A percentile compares a stretch with the other conserved stretches of the same genome.
These are phyloP conservation scores for Amazona guildingii DNA, from an alignment of 2,113 vertebrate genomes.

Conservation along the genomic window DNA sequence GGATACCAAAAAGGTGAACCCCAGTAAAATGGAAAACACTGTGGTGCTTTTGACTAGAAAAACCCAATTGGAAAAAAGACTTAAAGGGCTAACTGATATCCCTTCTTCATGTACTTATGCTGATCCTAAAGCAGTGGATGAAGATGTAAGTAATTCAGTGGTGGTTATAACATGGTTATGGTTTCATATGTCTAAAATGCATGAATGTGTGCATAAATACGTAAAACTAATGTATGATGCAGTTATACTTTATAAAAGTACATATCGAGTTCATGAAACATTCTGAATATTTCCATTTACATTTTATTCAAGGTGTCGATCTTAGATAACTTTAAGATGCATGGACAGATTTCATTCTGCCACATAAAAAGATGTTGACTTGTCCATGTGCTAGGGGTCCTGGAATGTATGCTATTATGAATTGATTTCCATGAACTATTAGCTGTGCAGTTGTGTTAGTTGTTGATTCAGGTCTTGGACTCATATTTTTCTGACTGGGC, in stretches of 20 bases:
- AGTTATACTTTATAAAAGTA: neutral
- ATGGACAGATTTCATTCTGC: neutral
- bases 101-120: neutral
- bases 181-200: neutral
- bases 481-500: neutral
- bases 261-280: neutral
- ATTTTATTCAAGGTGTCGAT: neutral
- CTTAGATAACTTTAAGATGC: neutral
- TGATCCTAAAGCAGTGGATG: constrained; percentile 31
- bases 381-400: neutral
- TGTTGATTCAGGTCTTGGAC: neutral
- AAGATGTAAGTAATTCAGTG: constrained; percentile 34
- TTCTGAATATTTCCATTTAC: neutral
- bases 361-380: neutral
- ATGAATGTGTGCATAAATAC: neutral
- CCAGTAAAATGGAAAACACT: neutral
- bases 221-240: neutral
- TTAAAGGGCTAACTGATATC: neutral
- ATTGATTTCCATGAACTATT: neutral
- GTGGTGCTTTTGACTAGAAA: neutral
- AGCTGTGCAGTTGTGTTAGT: neutral
- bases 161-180: neutral
- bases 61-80: neutral
- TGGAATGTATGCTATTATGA: neutral
- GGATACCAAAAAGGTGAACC: neutral